phyloP scores from a whole-genome alignment of 2,888 invertebrate genomes.

The Drosophila recens region DNA sequence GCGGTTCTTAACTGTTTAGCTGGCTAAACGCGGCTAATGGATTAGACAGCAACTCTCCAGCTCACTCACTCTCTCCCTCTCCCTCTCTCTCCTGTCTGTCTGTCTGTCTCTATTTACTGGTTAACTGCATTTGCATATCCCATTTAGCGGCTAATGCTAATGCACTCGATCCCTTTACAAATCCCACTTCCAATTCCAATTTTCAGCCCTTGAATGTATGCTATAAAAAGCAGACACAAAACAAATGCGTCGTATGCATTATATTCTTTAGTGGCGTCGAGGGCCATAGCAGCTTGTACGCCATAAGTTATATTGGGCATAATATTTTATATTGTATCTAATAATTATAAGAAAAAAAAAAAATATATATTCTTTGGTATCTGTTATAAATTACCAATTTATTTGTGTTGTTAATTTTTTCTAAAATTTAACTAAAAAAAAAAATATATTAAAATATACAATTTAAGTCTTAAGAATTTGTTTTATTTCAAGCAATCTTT shows the following conservation, averaged over 20 bases:
- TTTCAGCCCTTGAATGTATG: constrained; percentile 18
- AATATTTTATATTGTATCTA: no score
- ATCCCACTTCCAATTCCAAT: not conserved
- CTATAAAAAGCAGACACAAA: constrained; percentile 20
- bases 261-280: no score
- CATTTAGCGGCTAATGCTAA: constrained; percentile 30
- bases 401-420: not conserved
- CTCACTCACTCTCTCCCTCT: not conserved
- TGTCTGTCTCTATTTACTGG: constrained; percentile 10
- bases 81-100: not conserved
- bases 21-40: constrained; percentile 68
- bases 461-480: no score
- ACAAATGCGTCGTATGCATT: constrained; percentile 1
- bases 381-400: not conserved
- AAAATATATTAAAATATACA: no score
- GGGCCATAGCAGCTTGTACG: no score
- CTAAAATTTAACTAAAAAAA: no score
- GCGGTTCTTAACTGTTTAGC: constrained; percentile 67
- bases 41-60: constrained; percentile 42
- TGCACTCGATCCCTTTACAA: constrained; percentile 20
- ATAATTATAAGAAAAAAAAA: no score
- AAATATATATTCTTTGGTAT: not conserved
- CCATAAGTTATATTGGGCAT: no score
- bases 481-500: no score
- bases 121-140: constrained; percentile 50